A percentile compares a stretch with the other conserved stretches of the same genome.
These are phyloP conservation scores for Drepanosiphum platanoidis DNA, from an alignment of 2,888 invertebrate species.

Conservation along the genomic window DNA sequence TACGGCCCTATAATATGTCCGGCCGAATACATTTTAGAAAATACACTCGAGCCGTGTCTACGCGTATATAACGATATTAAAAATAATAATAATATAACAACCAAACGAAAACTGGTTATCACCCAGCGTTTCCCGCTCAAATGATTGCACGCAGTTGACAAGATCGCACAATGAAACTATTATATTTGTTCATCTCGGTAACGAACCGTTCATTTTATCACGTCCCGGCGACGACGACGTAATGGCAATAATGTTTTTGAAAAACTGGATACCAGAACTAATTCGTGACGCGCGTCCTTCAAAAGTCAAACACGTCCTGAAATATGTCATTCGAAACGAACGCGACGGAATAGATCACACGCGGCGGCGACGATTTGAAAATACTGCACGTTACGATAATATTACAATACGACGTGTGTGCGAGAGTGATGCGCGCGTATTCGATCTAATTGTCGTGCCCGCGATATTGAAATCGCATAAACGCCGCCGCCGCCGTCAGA, in stretches of 20 bases:
- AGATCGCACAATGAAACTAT: background rate
- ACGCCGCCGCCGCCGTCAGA: too few species aligned
- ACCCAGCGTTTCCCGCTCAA: background rate
- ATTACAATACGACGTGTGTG: background rate
- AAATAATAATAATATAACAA: too few species aligned
- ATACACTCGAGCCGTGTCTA: too few species aligned
- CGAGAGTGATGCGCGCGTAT: background rate
- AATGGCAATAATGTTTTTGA: slow-evolving; percentile 30
- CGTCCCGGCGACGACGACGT: background rate
- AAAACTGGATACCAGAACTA: slow-evolving; percentile 21
- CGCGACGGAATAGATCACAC: background rate
- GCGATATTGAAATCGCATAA: background rate
- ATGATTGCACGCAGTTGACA: background rate
- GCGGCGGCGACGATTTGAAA: background rate
- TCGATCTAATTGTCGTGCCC: background rate
- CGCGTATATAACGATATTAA: too few species aligned
- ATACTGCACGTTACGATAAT: background rate
- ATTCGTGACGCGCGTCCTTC: slow-evolving; percentile 43
- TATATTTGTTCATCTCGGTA: slow-evolving; percentile 32
- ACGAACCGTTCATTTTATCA: slow-evolving; percentile 34
- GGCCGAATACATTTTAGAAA: background rate
- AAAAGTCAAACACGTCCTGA: slow-evolving; percentile 2
- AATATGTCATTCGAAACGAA: background rate
- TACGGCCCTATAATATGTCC: too few species aligned
- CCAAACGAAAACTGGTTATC: background rate